These are phyloP conservation scores for Idaea straminata DNA, from an alignment of 2,888 invertebrate species.

Conservation along the genomic window DNA sequence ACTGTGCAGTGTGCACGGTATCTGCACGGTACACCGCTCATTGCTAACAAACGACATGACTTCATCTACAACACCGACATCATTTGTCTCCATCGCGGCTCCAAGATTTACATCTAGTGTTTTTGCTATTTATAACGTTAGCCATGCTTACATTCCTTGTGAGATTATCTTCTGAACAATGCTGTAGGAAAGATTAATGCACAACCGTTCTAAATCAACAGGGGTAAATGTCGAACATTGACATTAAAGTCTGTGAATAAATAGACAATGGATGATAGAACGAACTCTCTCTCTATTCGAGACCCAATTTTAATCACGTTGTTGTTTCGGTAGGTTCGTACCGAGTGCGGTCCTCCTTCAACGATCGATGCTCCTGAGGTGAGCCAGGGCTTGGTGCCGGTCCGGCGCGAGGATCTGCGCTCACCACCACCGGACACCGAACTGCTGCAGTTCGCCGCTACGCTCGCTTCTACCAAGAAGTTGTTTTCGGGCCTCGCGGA, in stretches of 20 bases:
- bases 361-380: constrained; percentile 49
- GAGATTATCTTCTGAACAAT: constrained; percentile 27
- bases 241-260: constrained; percentile 1
- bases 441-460: constrained; percentile 82
- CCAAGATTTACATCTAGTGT: constrained; percentile 45
- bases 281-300: not conserved
- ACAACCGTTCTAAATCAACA: constrained; percentile 1
- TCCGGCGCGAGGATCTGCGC: constrained; percentile 69
- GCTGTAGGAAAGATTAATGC: constrained; percentile 27
- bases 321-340: constrained; percentile 51
- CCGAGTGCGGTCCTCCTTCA: constrained; percentile 66
- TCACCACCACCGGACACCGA: constrained; percentile 83
- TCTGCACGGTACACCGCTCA: constrained; percentile 7
- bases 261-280: not conserved
- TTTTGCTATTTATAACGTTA: constrained; percentile 42
- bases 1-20: constrained; percentile 7
- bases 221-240: constrained; percentile 5
- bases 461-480: constrained; percentile 86
- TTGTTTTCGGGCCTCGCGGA: constrained; percentile 92
- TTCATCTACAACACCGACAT: constrained; percentile 35
- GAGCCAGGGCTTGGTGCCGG: constrained; percentile 32
- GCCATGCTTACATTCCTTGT: constrained; percentile 36
- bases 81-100: constrained; percentile 47
- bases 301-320: constrained; percentile 4
- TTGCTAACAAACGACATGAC: constrained; percentile 43